Evolutionary conservation across 2,797 vertebrate genomes (phyloP), one percentile per base, ranked within the genome.

Genomic region (Ctenochaetus hawaiiensis): DNA sequence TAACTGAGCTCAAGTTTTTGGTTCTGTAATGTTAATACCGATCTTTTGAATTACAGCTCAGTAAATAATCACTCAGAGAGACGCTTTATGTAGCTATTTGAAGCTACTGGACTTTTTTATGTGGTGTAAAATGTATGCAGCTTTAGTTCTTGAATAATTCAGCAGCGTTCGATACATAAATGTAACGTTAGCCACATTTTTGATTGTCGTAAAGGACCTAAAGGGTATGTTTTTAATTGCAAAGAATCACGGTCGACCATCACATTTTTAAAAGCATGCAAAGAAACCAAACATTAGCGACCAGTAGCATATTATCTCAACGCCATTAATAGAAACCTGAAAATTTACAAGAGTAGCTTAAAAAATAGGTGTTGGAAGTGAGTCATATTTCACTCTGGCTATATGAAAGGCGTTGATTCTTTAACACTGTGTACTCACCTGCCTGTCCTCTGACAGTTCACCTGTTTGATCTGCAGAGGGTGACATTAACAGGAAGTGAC

Each of bases 1-100:
- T 83, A 89, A 71, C 57, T 45, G 30, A 59, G 80, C 75, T 75
- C 39, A 76, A 82, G 75, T 81, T 81, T 54, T 61, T 22, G 22
- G 30, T 16, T n/a, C 22, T 44, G 39, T 39, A 39, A 39, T 4
- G 10, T 9, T 30, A 0, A 34, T 17, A 45, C 20, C 6, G 22
- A 17, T 12, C 8, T 34, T 53, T 7, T 57, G 10, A 16, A 37
- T n/a, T 10, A 52, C 43, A 18, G 37, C 5, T 54, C 5, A 10
- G n/a, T 23, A n/a, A 4, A 6, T 6, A 10, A 39, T 2, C 39
- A 39, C 45, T 14, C 45, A 8, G 44, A 47, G 1, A 30, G 26
- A 30, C 26, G 26, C 26, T 30, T 30, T 30, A 2, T 30, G 26
- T 30, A 30, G 26, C 26, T 30, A 4, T 30, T 30, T 30, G 26